Evolutionary conservation across 2,797 vertebrate species (phyloP).

Genomic region (Rhodeus uyekii): DNA sequence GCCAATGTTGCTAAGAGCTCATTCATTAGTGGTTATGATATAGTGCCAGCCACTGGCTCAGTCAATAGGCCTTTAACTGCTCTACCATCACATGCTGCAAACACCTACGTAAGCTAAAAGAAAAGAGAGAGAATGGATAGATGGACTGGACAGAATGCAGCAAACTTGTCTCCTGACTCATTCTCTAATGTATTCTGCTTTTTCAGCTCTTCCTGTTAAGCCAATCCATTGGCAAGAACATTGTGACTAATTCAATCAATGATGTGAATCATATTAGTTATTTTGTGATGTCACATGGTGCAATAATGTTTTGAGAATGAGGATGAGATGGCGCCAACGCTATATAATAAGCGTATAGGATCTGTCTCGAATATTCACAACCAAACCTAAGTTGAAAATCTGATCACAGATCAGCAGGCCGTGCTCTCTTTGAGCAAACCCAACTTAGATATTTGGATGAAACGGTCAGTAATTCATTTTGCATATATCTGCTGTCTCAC

Average conservation of each 20-base stretch:
- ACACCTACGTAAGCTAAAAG: slow-evolving; percentile 62
- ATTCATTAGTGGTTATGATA: slow-evolving; percentile 69
- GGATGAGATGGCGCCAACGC: slow-evolving; percentile 14
- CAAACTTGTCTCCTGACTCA: slow-evolving; percentile 28
- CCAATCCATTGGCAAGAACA: slow-evolving; percentile 13
- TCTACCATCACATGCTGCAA: slow-evolving; percentile 50
- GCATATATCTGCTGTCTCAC: slow-evolving; percentile 25
- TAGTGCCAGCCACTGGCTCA: slow-evolving; percentile 61
- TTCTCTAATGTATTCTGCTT: slow-evolving; percentile 23
- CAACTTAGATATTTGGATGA: slow-evolving; percentile 9
- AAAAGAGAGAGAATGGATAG: background rate
- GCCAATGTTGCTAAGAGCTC: slow-evolving; percentile 76
- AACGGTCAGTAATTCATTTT: slow-evolving; percentile 31
- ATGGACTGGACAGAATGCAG: slow-evolving; percentile 4
- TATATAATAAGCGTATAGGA: slow-evolving; percentile 14
- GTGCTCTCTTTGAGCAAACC: slow-evolving; percentile 7
- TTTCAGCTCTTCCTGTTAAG: slow-evolving; percentile 36
- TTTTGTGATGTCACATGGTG: slow-evolving; percentile 23
- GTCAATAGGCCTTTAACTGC: slow-evolving; percentile 72
- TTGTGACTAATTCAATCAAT: slow-evolving; percentile 34
- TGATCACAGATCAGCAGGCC: slow-evolving; percentile 16
- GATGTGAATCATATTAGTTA: slow-evolving; percentile 32
- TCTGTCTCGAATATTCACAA: slow-evolving; percentile 27
- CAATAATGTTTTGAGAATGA: slow-evolving; percentile 16
- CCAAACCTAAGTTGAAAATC: slow-evolving; percentile 22